These are phyloP conservation scores for Perca schrenkii DNA, from an alignment of 2,113 vertebrate species.

Conservation along the genomic window DNA sequence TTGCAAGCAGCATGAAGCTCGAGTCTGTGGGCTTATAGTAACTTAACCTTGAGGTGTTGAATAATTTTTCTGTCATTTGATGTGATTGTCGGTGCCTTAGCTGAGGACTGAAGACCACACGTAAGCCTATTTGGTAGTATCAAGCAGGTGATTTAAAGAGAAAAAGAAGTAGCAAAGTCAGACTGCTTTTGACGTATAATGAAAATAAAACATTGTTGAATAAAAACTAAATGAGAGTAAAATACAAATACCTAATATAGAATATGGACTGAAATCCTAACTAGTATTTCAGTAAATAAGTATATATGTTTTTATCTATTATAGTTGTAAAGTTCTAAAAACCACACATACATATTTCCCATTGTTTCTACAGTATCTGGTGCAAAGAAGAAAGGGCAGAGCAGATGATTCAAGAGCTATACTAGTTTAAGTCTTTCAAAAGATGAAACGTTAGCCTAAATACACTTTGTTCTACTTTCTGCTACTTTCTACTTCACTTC, in stretches of 20 bases:
- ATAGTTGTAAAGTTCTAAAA: not conserved
- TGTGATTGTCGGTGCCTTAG: slow-evolving; percentile 22
- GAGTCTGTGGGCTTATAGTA: slow-evolving; percentile 43
- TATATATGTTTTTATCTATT: too few relatives aligned
- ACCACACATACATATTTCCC: not conserved
- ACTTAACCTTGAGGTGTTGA: slow-evolving; percentile 73
- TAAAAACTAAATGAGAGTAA: not conserved
- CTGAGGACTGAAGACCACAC: slow-evolving; percentile 21
- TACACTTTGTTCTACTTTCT: not conserved
- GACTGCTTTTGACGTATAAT: slow-evolving; percentile 77
- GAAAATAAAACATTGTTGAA: slow-evolving; percentile 68
- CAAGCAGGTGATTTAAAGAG: slow-evolving; percentile 26
- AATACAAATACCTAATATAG: not conserved
- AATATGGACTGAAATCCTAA: not conserved
- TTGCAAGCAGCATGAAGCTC: slow-evolving; percentile 60
- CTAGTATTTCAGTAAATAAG: too few relatives aligned
- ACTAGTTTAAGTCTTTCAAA: not conserved
- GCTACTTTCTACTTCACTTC: not conserved
- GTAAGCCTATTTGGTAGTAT: slow-evolving; percentile 16
- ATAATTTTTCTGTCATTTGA: slow-evolving; percentile 69
- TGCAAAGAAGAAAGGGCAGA: not conserved
- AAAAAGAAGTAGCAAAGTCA: slow-evolving; percentile 39
- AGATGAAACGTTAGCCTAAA: not conserved
- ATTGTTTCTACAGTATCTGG: not conserved
- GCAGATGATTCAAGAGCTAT: not conserved